Percentiles rank a stretch among this genome's conserved stretches.
phyloP scores from a whole-genome alignment of 2,888 invertebrate genomes.

The Aleiodes alternator region DNA sequence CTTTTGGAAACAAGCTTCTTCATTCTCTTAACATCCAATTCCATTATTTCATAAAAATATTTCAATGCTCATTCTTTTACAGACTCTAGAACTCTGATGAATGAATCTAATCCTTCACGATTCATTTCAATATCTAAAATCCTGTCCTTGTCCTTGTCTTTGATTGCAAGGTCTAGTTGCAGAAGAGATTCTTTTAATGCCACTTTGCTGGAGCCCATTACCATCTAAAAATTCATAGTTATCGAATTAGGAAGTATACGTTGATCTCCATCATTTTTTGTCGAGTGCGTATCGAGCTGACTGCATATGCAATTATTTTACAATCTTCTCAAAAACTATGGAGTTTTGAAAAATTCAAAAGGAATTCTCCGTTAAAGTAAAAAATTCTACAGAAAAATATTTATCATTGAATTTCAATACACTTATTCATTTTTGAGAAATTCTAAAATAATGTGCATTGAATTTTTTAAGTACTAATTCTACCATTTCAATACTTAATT shows the following conservation, averaged over 20 bases:
- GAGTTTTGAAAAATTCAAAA: too few species aligned
- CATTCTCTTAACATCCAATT: constrained; percentile 9
- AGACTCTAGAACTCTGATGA: constrained; percentile 66
- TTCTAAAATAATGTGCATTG: too few species aligned
- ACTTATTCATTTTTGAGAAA: too few species aligned
- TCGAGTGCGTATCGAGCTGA: background rate
- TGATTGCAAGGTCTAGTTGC: constrained; percentile 74
- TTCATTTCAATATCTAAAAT: constrained; percentile 66
- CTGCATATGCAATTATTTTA: background rate
- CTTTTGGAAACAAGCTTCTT: background rate
- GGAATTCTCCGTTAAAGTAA: too few species aligned
- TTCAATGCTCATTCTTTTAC: constrained; percentile 27
- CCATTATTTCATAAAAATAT: constrained; percentile 27
- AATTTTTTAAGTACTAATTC: background rate
- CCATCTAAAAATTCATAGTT: constrained; percentile 66
- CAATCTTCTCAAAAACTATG: too few species aligned
- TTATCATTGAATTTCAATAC: too few species aligned
- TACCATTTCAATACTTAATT: background rate
- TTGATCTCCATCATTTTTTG: background rate
- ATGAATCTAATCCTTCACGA: constrained; percentile 66
- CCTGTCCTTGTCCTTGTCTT: constrained; percentile 59
- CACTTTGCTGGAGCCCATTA: constrained; percentile 77
- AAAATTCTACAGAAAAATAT: too few species aligned
- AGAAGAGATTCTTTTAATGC: constrained; percentile 76
- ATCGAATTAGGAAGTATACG: background rate